Evolutionary conservation across 2,113 vertebrate species (phyloP).

Genomic region (Entelurus aequoreus): DNA sequence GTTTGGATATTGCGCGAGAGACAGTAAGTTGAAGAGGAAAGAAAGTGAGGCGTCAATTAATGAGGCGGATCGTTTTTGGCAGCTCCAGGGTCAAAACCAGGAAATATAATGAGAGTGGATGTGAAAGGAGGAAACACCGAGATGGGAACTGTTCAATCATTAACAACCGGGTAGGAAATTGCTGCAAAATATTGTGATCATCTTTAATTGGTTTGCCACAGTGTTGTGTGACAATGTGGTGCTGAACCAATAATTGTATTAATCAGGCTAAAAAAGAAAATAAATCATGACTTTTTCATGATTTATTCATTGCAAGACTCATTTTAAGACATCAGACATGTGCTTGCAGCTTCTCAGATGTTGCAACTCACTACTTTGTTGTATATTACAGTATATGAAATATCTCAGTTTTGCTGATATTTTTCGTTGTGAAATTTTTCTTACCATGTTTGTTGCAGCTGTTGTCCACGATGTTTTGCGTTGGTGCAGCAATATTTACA

Average conservation of each 20-base stretch:
- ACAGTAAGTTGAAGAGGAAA: conserved; percentile 66
- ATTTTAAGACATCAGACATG: neutral
- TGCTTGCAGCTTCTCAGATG: neutral
- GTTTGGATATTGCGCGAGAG: conserved; percentile 62
- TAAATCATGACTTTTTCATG: neutral
- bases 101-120: conserved; percentile 49
- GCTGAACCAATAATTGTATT: conserved; percentile 1
- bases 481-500: no score
- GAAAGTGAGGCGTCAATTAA: conserved; percentile 63
- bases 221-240: neutral
- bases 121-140: conserved; percentile 37
- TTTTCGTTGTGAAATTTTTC: neutral
- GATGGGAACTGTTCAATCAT: conserved; percentile 31
- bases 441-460: no score
- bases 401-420: neutral
- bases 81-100: conserved; percentile 57
- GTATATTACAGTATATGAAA: neutral
- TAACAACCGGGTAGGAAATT: neutral
- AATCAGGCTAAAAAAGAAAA: conserved; percentile 4
- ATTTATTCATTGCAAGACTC: neutral
- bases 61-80: conserved; percentile 53
- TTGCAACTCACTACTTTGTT: neutral
- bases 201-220: neutral
- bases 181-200: neutral
- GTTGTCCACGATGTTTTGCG: no score